phyloP scores from a whole-genome alignment of 2,113 vertebrate genomes.

The Tapirus terrestris region DNA sequence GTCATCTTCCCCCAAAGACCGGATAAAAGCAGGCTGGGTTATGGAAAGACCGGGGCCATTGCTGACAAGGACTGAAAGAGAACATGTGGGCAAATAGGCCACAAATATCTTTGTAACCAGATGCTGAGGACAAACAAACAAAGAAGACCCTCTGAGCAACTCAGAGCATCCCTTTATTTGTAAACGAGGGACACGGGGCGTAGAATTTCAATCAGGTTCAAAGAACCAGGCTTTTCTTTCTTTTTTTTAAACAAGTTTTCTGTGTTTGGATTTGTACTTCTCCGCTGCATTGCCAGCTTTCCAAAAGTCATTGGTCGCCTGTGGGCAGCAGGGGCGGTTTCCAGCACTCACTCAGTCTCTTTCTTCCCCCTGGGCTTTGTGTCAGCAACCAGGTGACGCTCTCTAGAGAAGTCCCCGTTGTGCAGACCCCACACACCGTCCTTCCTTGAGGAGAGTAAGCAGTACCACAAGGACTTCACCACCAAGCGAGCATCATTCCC shows the following conservation, averaged over 20 bases:
- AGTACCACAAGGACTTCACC: background rate
- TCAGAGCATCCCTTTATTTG: conserved; percentile 58
- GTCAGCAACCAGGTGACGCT: background rate
- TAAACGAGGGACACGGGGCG: conserved; percentile 62
- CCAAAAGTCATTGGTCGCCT: background rate
- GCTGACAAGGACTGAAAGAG: conserved; percentile 61
- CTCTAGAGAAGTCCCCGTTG: accelerated
- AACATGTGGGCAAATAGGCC: background rate
- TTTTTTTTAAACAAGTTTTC: conserved; percentile 52
- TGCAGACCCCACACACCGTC: background rate
- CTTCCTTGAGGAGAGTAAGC: background rate
- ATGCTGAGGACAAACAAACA: conserved; percentile 49
- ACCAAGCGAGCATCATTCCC: accelerated
- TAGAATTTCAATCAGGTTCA: conserved; percentile 43
- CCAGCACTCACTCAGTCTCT: background rate
- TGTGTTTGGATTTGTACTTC: conserved; percentile 49
- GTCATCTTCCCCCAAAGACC: conserved; percentile 30
- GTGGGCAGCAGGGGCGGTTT: background rate
- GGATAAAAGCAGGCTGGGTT: background rate
- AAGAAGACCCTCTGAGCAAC: conserved; percentile 56
- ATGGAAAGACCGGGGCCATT: conserved; percentile 46
- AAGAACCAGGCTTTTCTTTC: conserved; percentile 32
- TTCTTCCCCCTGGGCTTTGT: background rate
- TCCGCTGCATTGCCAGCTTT: background rate
- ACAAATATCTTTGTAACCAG: conserved; percentile 68